Evolutionary conservation across 1,140 invertebrate genomes (phyloP).

Genomic region (Nebria ingens): DNA sequence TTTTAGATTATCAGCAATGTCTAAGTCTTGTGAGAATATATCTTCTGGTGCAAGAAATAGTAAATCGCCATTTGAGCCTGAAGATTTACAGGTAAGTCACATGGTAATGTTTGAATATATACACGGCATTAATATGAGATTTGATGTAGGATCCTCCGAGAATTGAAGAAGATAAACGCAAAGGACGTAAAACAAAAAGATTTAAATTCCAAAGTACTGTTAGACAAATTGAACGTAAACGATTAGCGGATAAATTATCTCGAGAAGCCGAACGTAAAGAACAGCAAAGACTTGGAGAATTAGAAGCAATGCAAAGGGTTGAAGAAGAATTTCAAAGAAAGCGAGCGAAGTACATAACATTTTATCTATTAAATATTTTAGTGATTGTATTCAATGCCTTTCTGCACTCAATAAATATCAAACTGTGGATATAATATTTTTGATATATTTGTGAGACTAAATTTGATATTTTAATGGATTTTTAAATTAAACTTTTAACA

Average conservation of each 20-base stretch:
- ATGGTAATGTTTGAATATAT: conserved; percentile 11
- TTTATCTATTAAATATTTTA: conserved; percentile 8
- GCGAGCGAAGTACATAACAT: conserved; percentile 25
- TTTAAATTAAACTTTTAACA: too few relatives aligned
- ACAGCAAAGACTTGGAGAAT: conserved; percentile 56
- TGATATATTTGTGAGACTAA: too few relatives aligned
- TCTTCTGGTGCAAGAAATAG: conserved; percentile 28
- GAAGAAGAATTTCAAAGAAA: conserved; percentile 34
- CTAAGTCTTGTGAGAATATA: conserved; percentile 39
- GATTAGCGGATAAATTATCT: conserved; percentile 61
- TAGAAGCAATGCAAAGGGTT: conserved; percentile 61
- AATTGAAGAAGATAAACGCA: conserved; percentile 16
- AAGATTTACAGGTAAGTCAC: conserved; percentile 26
- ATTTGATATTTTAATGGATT: too few relatives aligned
- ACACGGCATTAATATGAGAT: conserved; percentile 11
- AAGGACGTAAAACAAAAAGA: conserved; percentile 41
- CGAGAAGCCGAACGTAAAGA: conserved; percentile 67
- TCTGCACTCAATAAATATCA: too few relatives aligned
- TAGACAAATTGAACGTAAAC: conserved; percentile 59
- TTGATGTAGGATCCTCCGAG: conserved; percentile 21
- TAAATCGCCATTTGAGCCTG: conserved; percentile 19
- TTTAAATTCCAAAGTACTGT: conserved; percentile 78
- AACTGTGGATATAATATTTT: too few relatives aligned
- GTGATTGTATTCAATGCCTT: too few relatives aligned
- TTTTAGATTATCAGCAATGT: conserved; percentile 17